phyloP scores from a whole-genome alignment of 2,113 vertebrate species.

The Cyprinus carpio region DNA sequence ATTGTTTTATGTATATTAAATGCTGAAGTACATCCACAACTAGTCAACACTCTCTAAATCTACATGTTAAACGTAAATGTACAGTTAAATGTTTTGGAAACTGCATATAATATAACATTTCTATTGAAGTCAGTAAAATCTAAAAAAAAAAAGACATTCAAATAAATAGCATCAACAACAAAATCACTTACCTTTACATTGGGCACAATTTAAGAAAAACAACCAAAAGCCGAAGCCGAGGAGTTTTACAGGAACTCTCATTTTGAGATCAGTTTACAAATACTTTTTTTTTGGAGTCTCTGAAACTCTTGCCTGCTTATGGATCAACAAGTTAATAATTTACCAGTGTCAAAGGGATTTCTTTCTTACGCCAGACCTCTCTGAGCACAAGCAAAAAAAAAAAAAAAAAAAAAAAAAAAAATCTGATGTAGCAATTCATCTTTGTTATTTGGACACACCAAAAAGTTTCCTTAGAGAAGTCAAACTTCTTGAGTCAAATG shows the following conservation, averaged over 20 bases:
- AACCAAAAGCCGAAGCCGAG: neutral
- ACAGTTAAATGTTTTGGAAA: neutral
- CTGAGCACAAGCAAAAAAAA: neutral
- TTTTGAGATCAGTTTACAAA: constrained; percentile 17
- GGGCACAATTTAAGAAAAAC: neutral
- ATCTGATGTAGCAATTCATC: too few relatives aligned
- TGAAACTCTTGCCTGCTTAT: neutral
- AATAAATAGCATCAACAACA: neutral
- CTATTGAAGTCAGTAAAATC: neutral
- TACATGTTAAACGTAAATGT: constrained; percentile 46
- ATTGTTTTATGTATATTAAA: neutral
- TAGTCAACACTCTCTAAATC: neutral
- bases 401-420: neutral
- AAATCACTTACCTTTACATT: neutral
- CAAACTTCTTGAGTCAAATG: too few relatives aligned
- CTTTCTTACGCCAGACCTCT: neutral
- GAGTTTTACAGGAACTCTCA: constrained; percentile 27
- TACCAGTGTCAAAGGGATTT: neutral
- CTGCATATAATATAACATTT: neutral
- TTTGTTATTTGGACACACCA: neutral
- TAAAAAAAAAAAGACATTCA: neutral
- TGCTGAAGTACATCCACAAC: neutral
- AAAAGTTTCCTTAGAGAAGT: neutral
- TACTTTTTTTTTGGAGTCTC: neutral
- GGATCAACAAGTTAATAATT: too few relatives aligned